phyloP scores from a whole-genome alignment of 2,888 invertebrate genomes.

The Pseudeuparius sepicola region DNA sequence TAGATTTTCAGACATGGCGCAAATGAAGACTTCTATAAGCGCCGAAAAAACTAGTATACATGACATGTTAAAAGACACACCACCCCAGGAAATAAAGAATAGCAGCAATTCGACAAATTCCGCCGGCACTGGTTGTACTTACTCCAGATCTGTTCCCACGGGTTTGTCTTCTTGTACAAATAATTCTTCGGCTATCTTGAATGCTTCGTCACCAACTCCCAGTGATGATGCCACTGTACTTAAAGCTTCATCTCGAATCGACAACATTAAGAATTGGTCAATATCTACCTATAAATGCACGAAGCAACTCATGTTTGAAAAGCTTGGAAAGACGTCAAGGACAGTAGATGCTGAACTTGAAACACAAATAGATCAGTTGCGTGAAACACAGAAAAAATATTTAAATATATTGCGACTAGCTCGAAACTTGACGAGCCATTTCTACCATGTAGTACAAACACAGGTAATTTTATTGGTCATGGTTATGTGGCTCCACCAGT shows the following conservation, averaged over 20 bases:
- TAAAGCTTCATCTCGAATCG: slow-evolving; percentile 72
- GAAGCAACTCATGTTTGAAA: slow-evolving; percentile 91
- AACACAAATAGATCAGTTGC: slow-evolving; percentile 81
- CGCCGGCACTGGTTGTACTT: slow-evolving; percentile 52
- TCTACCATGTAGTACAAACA: slow-evolving; percentile 77
- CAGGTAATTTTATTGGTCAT: slow-evolving; percentile 40
- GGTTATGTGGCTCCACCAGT: too few relatives aligned
- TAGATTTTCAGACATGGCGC: slow-evolving; percentile 31
- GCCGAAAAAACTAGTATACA: slow-evolving; percentile 62
- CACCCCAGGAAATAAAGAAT: slow-evolving; percentile 65
- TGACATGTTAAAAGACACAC: slow-evolving; percentile 78
- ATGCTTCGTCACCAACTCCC: slow-evolving; percentile 42
- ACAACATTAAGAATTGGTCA: slow-evolving; percentile 91
- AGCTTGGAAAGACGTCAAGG: slow-evolving; percentile 85
- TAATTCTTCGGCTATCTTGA: slow-evolving; percentile 40
- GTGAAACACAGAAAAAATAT: slow-evolving; percentile 93
- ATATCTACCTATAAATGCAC: slow-evolving; percentile 98
- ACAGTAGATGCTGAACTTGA: slow-evolving; percentile 98
- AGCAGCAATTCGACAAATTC: slow-evolving; percentile 67
- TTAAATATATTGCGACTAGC: slow-evolving; percentile 77
- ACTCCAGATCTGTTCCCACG: slow-evolving; percentile 62
- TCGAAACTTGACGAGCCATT: slow-evolving; percentile 76
- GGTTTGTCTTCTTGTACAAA: slow-evolving; percentile 40
- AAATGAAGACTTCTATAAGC: slow-evolving; percentile 34
- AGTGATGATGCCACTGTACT: slow-evolving; percentile 52